Percentiles rank a stretch among this genome's conserved stretches.
Conservation (phyloP, 64 coral and sea anemone genomes). For the Pocillopora damicornis region DNA sequence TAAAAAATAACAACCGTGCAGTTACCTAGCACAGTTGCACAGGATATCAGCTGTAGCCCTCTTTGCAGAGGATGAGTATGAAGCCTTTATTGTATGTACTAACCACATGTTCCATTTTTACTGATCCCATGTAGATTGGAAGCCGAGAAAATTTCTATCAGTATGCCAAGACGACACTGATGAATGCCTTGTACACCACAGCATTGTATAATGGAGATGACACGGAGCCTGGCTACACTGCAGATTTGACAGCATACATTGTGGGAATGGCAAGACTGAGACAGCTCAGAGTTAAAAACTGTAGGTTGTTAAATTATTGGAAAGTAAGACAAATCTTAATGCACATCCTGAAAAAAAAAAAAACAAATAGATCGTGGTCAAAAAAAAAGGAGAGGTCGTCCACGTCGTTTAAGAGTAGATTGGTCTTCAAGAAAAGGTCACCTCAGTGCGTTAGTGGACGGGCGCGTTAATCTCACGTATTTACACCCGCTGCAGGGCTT, state of each 20-base stretch:
- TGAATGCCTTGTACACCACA: slow-evolving; percentile 44
- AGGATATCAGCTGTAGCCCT: too few relatives aligned
- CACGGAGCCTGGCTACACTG: slow-evolving; percentile 51
- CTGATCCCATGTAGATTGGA: slow-evolving; percentile 47
- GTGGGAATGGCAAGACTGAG: slow-evolving; percentile 75
- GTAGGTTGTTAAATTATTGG: slow-evolving; percentile 31
- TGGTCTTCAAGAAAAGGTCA: too few relatives aligned
- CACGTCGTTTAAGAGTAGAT: too few relatives aligned
- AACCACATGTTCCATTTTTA: background rate
- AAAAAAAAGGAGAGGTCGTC: too few relatives aligned
- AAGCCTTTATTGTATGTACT: background rate
- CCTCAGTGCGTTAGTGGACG: too few relatives aligned
- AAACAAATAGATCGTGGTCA: background rate
- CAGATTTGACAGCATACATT: slow-evolving; percentile 51
- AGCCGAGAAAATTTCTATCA: slow-evolving; percentile 86
- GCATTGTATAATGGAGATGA: slow-evolving; percentile 61
- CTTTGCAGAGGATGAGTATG: too few relatives aligned
- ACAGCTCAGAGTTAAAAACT: slow-evolving; percentile 65
- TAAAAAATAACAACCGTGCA: too few relatives aligned
- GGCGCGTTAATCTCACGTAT: too few relatives aligned
- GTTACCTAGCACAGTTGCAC: too few relatives aligned
- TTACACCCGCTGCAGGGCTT: too few relatives aligned
- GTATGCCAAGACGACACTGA: slow-evolving; percentile 80
- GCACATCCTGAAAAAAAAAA: background rate
- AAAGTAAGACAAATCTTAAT: background rate